Base-by-base conservation (phyloP, 2,888 invertebrate genomes). In the Clistopyga incitator region DNA sequence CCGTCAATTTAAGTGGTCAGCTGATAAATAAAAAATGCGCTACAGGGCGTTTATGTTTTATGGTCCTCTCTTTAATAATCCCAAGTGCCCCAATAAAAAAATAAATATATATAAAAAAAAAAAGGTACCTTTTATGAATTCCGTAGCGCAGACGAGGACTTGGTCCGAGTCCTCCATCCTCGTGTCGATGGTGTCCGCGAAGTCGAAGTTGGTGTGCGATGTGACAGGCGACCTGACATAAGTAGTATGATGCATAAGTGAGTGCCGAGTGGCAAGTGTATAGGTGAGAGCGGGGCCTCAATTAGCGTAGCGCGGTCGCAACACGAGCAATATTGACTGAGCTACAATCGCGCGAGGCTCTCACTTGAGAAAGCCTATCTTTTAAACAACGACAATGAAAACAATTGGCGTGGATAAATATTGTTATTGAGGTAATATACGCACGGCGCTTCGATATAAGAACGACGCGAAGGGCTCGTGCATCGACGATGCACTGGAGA, bases 121-220 rank as follows among this genome's bases (percentile, higher is more conserved):
- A 42, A 15, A 61, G 34, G 50, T 89, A 93, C 93, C 92, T 91
- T 91, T 92, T 78, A 93, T 91, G 81, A 93, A 90, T 86, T 93
- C 93, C 8, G 91, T 89, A 23, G 91, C 88, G 42, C 90, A 91
- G 25, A 92, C 87, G 59, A 92, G 82, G 81, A 90, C 84, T 70
- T 91, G 90, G 61, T 90, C 89, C 84, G 89, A 89, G 80, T 92
- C 90, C 78, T 92, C 92, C 92, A 92, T 92, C n/a, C n/a, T n/a
- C 77, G 75, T 90, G 52, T 50, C n/a, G 23, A 11, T 74, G 50
- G 70, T 77, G 18, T 50, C 50, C 61, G 54, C 68, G 59, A 82
- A 74, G 64, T 54, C 47, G n/a, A n/a, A n/a, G n/a, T n/a, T n/a
- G n/a, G 59, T 45, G 61, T 29, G 61, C 80, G 72, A 68, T 74